A percentile compares a stretch with the other conserved stretches of the same genome.
These are phyloP conservation scores for Ginglymostoma cirratum DNA, from an alignment of 2,113 vertebrate genomes.

Conservation along the genomic window DNA sequence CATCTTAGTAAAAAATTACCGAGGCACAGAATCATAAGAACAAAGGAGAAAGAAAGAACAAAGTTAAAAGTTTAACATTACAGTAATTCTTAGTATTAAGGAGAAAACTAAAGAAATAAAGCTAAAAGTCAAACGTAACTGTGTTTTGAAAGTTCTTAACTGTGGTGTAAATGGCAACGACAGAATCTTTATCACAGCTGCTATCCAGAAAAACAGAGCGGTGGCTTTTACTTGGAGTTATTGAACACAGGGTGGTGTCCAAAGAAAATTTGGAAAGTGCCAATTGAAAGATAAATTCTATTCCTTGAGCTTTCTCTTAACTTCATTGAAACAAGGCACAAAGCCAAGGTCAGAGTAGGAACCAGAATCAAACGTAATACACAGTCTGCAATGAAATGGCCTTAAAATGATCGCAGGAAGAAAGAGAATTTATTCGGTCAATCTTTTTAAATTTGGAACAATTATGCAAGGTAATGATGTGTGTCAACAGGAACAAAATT, in stretches of 20 bases:
- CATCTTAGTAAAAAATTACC: too few relatives aligned
- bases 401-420: not conserved
- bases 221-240: not conserved
- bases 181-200: not conserved
- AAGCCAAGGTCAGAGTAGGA: not conserved
- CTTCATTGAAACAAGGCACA: not conserved
- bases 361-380: not conserved
- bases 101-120: too few relatives aligned
- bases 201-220: not conserved
- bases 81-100: too few relatives aligned
- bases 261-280: not conserved
- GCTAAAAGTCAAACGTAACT: too few relatives aligned
- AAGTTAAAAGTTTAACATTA: too few relatives aligned
- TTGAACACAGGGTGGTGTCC: not conserved
- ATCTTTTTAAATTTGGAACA: not conserved
- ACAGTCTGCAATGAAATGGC: not conserved
- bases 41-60: too few relatives aligned
- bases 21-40: too few relatives aligned
- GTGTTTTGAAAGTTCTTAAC: too few relatives aligned
- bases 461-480: constrained; percentile 1
- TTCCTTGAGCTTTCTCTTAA: not conserved
- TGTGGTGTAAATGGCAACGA: not conserved
- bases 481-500: not conserved
- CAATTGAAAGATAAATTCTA: not conserved
- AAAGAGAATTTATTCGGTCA: not conserved